Evolutionary conservation across 2,797 vertebrate species (phyloP).

Genomic region (Myripristis jacobus): DNA sequence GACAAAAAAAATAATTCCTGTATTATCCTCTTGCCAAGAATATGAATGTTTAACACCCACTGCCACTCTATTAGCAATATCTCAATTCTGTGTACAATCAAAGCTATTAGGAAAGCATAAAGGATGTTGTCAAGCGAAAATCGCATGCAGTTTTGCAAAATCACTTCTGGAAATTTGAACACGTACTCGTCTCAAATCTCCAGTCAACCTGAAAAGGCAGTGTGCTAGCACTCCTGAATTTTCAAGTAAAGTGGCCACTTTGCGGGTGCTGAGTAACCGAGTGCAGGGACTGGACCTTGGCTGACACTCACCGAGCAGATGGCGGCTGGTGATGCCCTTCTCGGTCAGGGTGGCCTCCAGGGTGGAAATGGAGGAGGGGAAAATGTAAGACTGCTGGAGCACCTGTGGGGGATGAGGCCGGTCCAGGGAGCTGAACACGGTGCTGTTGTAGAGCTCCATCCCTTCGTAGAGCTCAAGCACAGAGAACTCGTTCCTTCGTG

Average conservation of each 20-base stretch:
- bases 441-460: slow-evolving; percentile 96
- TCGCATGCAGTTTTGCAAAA: too few species aligned
- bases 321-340: slow-evolving; percentile 97
- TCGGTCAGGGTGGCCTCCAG: slow-evolving; percentile 97
- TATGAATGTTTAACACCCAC: too few species aligned
- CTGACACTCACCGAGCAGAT: slow-evolving; percentile 90
- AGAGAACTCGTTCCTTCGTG: slow-evolving; percentile 94
- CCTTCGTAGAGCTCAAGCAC: slow-evolving; percentile 97
- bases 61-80: too few species aligned
- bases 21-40: too few species aligned
- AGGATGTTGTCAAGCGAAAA: too few species aligned
- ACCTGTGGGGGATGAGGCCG: slow-evolving; percentile 92
- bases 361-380: slow-evolving; percentile 94
- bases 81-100: too few species aligned
- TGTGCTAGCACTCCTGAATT: too few species aligned
- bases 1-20: too few species aligned
- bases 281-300: neutral
- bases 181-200: too few species aligned
- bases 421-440: slow-evolving; percentile 97
- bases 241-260: neutral
- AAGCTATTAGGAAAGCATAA: too few species aligned
- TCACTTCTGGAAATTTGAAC: too few species aligned
- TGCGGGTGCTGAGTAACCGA: neutral
- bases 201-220: too few species aligned
- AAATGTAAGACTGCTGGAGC: slow-evolving; percentile 97